phyloP scores from a whole-genome alignment of 2,888 invertebrate genomes.

The Cynaeus angustus region DNA sequence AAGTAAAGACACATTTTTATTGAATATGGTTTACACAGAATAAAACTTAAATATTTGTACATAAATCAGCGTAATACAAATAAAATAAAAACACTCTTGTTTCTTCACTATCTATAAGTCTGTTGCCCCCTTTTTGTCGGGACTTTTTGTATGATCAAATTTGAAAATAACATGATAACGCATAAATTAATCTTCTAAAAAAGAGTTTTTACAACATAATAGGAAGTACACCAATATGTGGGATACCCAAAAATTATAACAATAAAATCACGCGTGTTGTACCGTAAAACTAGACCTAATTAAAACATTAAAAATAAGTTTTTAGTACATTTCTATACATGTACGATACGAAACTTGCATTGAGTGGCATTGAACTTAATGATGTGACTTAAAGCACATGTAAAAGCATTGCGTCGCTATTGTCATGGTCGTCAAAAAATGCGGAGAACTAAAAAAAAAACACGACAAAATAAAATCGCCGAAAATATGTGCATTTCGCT shows the following conservation, averaged over 20 bases:
- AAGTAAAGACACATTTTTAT: conserved; percentile 40
- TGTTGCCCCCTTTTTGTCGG: background rate
- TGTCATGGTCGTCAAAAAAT: conserved; percentile 33
- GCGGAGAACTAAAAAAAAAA: conserved; percentile 1
- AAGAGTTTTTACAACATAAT: too few species aligned
- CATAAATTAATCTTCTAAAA: too few species aligned
- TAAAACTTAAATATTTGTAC: conserved; percentile 48
- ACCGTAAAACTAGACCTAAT: conserved; percentile 18
- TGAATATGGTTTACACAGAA: conserved; percentile 39
- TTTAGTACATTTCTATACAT: conserved; percentile 2
- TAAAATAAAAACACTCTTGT: conserved; percentile 12
- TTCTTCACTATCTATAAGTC: too few species aligned
- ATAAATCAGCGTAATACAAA: conserved; percentile 40
- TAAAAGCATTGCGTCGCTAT: conserved; percentile 28
- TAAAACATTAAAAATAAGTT: conserved; percentile 8
- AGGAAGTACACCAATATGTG: too few species aligned
- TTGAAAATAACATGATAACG: background rate
- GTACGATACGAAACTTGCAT: conserved; percentile 27
- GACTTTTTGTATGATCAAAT: background rate
- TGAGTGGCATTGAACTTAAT: conserved; percentile 33
- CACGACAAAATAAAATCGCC: conserved; percentile 5
- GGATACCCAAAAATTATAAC: background rate
- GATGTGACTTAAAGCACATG: conserved; percentile 2
- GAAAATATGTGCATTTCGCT: conserved; percentile 23
- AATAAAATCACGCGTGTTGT: conserved; percentile 32